These are phyloP conservation scores for Tachyglossus aculeatus DNA, from an alignment of 2,797 vertebrate species.

Conservation along the genomic window DNA sequence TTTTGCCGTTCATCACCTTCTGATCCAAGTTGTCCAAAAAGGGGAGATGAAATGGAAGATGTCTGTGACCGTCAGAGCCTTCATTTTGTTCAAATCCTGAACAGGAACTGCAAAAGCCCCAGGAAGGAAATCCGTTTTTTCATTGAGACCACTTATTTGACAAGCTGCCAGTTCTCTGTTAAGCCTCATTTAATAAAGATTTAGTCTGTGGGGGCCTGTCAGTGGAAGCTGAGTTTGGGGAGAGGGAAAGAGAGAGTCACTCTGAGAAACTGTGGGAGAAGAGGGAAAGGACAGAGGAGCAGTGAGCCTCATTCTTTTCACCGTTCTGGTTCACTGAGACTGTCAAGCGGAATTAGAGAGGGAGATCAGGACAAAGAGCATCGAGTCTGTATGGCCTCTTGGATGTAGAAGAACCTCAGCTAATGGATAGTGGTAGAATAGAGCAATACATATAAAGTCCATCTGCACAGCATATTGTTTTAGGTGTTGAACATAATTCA, in stretches of 20 bases:
- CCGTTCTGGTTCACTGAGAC: constrained; percentile 27
- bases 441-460: neutral
- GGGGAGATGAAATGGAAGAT: constrained; percentile 1
- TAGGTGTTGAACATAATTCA: no score
- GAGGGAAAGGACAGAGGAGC: neutral
- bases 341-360: constrained; percentile 47
- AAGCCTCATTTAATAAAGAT: constrained; percentile 72
- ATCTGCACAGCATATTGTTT: no score
- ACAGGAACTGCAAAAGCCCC: constrained; percentile 53
- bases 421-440: neutral
- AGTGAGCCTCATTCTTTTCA: constrained; percentile 54
- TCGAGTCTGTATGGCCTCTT: constrained; percentile 24
- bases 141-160: constrained; percentile 62
- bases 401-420: neutral
- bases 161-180: constrained; percentile 69
- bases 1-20: neutral
- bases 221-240: constrained; percentile 62
- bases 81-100: constrained; percentile 23
- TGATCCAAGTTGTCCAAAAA: neutral
- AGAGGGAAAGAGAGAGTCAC: constrained; percentile 26
- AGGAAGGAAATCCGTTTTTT: constrained; percentile 66
- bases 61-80: constrained; percentile 11
- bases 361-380: constrained; percentile 42
- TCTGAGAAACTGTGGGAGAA: neutral
- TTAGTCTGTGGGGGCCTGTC: constrained; percentile 65